A percentile compares a stretch with the other conserved stretches of the same genome.
These are phyloP conservation scores for Chanos chanos DNA, from an alignment of 2,797 vertebrate genomes.

Conservation along the genomic window DNA sequence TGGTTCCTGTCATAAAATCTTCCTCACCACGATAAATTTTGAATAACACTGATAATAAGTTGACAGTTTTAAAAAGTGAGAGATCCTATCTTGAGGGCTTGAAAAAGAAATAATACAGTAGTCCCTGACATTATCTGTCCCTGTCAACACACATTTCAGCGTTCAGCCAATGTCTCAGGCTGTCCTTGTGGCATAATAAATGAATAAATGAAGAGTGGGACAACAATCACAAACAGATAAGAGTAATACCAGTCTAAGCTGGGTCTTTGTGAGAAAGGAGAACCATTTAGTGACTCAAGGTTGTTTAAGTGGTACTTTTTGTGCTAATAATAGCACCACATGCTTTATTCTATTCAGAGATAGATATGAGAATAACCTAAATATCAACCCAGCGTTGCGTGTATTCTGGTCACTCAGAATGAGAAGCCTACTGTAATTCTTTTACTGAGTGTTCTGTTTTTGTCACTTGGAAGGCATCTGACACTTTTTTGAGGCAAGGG, in stretches of 20 bases:
- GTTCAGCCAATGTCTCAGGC: not conserved
- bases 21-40: no score
- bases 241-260: not conserved
- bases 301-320: slow-evolving; percentile 3
- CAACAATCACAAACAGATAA: slow-evolving; percentile 38
- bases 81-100: slow-evolving; percentile 24
- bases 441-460: not conserved
- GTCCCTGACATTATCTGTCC: slow-evolving; percentile 15
- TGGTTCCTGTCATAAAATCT: no score
- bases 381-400: slow-evolving; percentile 2
- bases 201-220: slow-evolving; percentile 4
- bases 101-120: slow-evolving; percentile 25
- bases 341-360: not conserved
- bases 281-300: slow-evolving; percentile 17
- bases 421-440: not conserved
- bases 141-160: slow-evolving; percentile 1
- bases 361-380: slow-evolving; percentile 19
- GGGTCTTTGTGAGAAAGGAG: slow-evolving; percentile 14
- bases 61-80: no score
- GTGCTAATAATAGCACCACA: slow-evolving; percentile 20
- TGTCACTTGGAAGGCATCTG: not conserved
- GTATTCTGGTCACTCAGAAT: not conserved
- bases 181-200: slow-evolving; percentile 37
- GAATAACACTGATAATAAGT: no score
- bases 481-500: not conserved